A percentile compares a stretch with the other conserved stretches of the same genome.
These are phyloP conservation scores for Leucophenga varia DNA, from an alignment of 1,140 invertebrate genomes.

Conservation along the genomic window DNA sequence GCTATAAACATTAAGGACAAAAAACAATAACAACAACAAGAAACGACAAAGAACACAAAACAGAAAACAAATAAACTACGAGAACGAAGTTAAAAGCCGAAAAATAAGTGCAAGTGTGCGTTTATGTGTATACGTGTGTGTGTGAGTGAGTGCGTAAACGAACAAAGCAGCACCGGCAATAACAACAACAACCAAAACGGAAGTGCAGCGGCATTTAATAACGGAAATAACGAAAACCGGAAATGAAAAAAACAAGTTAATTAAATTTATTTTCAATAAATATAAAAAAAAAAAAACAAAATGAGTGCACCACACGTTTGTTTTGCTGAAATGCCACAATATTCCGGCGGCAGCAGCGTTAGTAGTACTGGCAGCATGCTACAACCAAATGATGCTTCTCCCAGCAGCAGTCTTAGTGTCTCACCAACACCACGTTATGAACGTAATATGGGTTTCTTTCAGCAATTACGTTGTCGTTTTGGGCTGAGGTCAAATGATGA, in stretches of 20 bases:
- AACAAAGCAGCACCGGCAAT: constrained; percentile 31
- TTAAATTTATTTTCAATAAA: too few species aligned
- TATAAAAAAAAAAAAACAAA: too few species aligned
- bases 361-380: too few species aligned
- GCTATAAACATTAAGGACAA: neutral
- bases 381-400: constrained; percentile 16
- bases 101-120: constrained; percentile 1
- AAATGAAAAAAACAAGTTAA: too few species aligned
- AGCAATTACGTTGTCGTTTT: constrained; percentile 63
- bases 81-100: too few species aligned
- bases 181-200: constrained; percentile 21
- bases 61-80: too few species aligned
- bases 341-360: too few species aligned
- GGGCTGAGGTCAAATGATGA: constrained; percentile 59
- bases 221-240: neutral
- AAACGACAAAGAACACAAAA: constrained; percentile 19
- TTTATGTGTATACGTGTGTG: constrained; percentile 1
- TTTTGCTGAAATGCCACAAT: too few species aligned
- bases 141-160: constrained; percentile 9
- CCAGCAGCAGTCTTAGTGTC: constrained; percentile 35
- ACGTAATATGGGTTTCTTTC: constrained; percentile 62
- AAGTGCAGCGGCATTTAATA: constrained; percentile 16
- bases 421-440: constrained; percentile 59
- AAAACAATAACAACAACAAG: constrained; percentile 8
- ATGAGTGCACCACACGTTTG: too few species aligned